Evolutionary conservation across 2,797 vertebrate genomes (phyloP), one percentile per base, ranked within the genome.

Genomic region (Leuciscus waleckii): DNA sequence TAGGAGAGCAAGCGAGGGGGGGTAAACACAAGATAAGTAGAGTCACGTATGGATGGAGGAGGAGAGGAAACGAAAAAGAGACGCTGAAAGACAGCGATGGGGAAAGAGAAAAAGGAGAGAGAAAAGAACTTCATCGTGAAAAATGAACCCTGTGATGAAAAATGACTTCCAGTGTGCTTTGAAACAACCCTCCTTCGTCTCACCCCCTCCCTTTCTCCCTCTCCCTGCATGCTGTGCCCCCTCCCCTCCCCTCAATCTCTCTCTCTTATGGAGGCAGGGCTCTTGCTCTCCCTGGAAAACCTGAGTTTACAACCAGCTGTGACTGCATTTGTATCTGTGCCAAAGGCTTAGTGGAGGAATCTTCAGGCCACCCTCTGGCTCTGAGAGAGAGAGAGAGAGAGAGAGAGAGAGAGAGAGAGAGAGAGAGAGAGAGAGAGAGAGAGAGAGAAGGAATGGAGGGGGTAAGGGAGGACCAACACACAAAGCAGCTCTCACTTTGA

Each of bases 321-420:
- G 97, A 95, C 93, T 94, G 96, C 95, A 95, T 96, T 97, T 97
- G 97, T 97, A 96, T 96, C 96, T 96, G 95, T 97, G 97, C 97
- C 98, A 98, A 98, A 95, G 97, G 97, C 96, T 97, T 97, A 98
- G 97, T 97, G 94, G 96, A 98, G 97, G 97, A 99, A 98, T 99
- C 97, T 97, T 93, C 94, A 93, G 96, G 97, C 96, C 94, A 97
- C 97, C 97, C 96, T 95, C 90, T 92, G 95, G 96, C 96, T 96
- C 93, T 92, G 39, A 75, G 71, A 75, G 88, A 35, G 88, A 87
- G 61, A 37, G 58, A 54, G 56, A 67, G 58, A 67, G 92, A 92
- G 93, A 88, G 92, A 93, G 87, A 91, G 86, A 90, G 87, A 86
- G 89, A 19, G 49, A 51, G 49, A 17, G 49, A 49, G 49, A 49